phyloP scores from a whole-genome alignment of 2,113 vertebrate genomes.

The Nycticorax nycticorax region DNA sequence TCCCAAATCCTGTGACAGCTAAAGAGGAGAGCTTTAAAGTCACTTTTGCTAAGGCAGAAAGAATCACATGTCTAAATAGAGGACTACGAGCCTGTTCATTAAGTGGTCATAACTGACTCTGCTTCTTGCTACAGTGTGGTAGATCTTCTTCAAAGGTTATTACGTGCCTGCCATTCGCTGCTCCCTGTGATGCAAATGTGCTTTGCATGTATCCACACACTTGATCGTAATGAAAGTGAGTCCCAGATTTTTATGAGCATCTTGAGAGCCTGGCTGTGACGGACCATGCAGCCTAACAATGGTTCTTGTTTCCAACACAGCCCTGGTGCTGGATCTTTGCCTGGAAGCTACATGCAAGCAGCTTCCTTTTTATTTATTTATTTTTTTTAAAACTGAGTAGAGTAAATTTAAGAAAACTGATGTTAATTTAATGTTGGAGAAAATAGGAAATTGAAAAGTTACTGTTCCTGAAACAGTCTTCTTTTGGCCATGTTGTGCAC shows the following conservation, averaged over 20 bases:
- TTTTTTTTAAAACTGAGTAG: neutral
- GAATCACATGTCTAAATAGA: neutral
- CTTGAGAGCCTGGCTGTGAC: neutral
- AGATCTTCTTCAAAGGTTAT: neutral
- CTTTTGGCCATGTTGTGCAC: neutral
- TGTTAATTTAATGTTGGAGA: neutral
- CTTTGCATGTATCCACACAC: neutral
- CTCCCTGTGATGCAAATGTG: neutral
- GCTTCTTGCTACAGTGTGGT: neutral
- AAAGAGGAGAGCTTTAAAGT: neutral
- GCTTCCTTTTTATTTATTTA: accelerated
- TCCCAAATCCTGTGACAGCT: neutral
- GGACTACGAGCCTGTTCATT: neutral
- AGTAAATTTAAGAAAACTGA: neutral
- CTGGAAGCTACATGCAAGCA: neutral
- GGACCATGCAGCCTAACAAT: neutral
- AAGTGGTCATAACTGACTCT: neutral
- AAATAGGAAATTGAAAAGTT: neutral
- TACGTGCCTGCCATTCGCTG: neutral
- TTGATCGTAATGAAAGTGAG: slow-evolving; percentile 19
- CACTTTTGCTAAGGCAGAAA: neutral
- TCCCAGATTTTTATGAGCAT: slow-evolving; percentile 24
- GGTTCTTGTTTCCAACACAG: neutral
- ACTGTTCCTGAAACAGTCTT: neutral
- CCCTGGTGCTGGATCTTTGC: neutral